Base-by-base conservation (phyloP, 2,888 invertebrate genomes). In the Cephus rjabovi region DNA sequence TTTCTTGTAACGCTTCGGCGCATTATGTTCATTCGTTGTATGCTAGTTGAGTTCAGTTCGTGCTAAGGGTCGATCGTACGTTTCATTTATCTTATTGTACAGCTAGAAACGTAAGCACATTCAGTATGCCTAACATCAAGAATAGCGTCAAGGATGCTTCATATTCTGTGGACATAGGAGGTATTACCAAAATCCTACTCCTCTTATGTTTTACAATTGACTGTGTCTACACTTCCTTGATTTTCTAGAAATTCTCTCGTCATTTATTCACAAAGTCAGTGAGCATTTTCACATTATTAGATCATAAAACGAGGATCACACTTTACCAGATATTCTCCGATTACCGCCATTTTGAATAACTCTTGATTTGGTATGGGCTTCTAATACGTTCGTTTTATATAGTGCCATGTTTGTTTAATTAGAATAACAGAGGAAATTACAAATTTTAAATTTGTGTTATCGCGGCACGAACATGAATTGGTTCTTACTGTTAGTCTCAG, bases 81-180 rank as follows among this genome's bases (percentile, higher is more conserved):
- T 6, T 56, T 6, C 23, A 23, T 23, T 23, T 9, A 56, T 23
- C 15, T 23, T 6, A 56, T 56, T 23, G 23, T 1, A 1, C 23
- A 6, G 23, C 23, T 6, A 56, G 23, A 23, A 23, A 56, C 40
- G 2, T 6, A 40, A 15, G 40, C 40, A 56, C 40, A 4, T 56
- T 56, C 34, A 37, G 12, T 35, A 86, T 87, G 86, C 80, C 85
- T 23, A 77, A 78, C 34, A 31, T 74, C 23, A 83, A 79, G 69
- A 11, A 69, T 15, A 34, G 68, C 15, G 9, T 74, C 12, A 76
- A 68, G 31, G 76, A 76, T 30, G 34, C 76, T 33, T 71, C 78
- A 34, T 82, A 73, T 71, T 79, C 23, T 70, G 70, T 82, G n/a
- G 81, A 87, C 56, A 83, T 88, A 37, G 83, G 81, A 85, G 40